Evolutionary conservation across 1,140 invertebrate species (phyloP), one percentile per base, ranked within the genome.

Genomic region (Lepidostoma basale): DNA sequence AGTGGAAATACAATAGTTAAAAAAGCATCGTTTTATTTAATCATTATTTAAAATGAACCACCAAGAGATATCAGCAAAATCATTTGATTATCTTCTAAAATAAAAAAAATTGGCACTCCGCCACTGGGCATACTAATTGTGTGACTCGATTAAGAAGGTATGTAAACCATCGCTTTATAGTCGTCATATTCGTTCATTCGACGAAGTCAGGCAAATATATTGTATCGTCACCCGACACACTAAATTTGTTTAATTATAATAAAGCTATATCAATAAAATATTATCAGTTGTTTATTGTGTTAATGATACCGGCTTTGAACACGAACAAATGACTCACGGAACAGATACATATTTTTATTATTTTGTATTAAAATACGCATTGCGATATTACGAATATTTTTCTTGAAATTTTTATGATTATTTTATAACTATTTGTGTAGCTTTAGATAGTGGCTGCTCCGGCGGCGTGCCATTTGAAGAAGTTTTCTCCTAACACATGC

Each of bases 191-290:
- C n/a, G 45, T 10, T 0, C 14, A n/a, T n/a, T 49, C 22, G 20
- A 12, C 22, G 45, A 49, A 49, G 12, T 22, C 45, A 49, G 45
- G 45, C 25, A 49, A 3, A 5, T 49, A 49, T 36, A n/a, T 36
- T 36, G 14, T 36, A 36, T 36, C 33, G 25, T 49, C 25, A 49
- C 25, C 25, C 5, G 25, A 25, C 45, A 22, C 18, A 25, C 45
- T n/a, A 12, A 49, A 49, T 22, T 49, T 49, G 45, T 49, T 49
- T 49, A 25, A 49, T 49, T 49, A 26, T 18, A 49, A 49, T 49
- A 10, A 49, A 49, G 18, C 12, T 49, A 23, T 49, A 49, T 49
- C 45, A 25, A 49, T 49, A 49, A 49, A 49, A 49, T 22, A 49
- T 10, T 49, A 49, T 49, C 45, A 12, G 18, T 49, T 12, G 18